phyloP scores from a whole-genome alignment of 2,888 invertebrate genomes.

The Melolontha melolontha region DNA sequence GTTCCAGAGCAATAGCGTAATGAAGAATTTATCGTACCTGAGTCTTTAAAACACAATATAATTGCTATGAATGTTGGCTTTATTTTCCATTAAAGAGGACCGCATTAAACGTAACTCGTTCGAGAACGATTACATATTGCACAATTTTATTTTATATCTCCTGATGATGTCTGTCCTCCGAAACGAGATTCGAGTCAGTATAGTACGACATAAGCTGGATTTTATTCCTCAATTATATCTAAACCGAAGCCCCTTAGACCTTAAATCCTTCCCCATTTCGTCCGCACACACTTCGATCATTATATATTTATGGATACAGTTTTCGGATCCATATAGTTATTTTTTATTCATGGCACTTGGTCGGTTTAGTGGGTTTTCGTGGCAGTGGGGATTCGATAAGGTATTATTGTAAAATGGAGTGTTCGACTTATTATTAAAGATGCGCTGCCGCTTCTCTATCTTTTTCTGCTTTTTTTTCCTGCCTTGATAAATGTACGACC shows the following conservation, averaged over 20 bases:
- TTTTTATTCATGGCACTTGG: slow-evolving; percentile 31
- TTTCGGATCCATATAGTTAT: slow-evolving; percentile 35
- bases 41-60: slow-evolving; percentile 27
- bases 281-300: slow-evolving; percentile 28
- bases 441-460: not conserved
- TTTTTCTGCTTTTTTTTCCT: not conserved
- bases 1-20: not conserved
- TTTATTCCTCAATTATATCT: slow-evolving; percentile 39
- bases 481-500: not conserved
- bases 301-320: slow-evolving; percentile 37
- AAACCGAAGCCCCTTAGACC: slow-evolving; percentile 28
- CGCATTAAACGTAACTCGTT: slow-evolving; percentile 30
- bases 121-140: slow-evolving; percentile 30
- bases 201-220: slow-evolving; percentile 31
- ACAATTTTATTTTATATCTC: slow-evolving; percentile 31
- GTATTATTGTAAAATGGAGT: slow-evolving; percentile 24
- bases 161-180: slow-evolving; percentile 23
- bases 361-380: slow-evolving; percentile 12
- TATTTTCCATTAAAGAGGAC: slow-evolving; percentile 31
- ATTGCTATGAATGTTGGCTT: slow-evolving; percentile 17
- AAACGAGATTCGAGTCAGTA: slow-evolving; percentile 27
- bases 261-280: slow-evolving; percentile 33
- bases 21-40: slow-evolving; percentile 15
- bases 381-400: slow-evolving; percentile 30
- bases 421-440: slow-evolving; percentile 12